Evolutionary conservation across 2,113 vertebrate species (phyloP).

Genomic region (Prunella fulvescens): DNA sequence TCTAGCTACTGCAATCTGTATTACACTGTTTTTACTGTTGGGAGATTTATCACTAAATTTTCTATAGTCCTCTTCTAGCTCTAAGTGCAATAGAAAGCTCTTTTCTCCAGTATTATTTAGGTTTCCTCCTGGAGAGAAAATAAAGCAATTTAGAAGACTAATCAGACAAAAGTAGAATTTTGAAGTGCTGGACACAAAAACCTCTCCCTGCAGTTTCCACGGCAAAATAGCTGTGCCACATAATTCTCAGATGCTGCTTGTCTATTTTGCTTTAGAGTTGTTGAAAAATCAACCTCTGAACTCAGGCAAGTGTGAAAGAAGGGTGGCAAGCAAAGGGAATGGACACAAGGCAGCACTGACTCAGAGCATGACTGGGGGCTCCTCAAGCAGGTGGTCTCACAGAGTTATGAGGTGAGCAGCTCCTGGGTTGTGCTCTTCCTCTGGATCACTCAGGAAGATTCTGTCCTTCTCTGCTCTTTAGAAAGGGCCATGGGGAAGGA

Average conservation of each 20-base stretch:
- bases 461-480: neutral
- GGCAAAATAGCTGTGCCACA: neutral
- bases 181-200: slow-evolving; percentile 27
- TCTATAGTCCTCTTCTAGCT: neutral
- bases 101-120: slow-evolving; percentile 22
- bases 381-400: neutral
- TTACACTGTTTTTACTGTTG: neutral
- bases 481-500: neutral
- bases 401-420: neutral
- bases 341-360: neutral
- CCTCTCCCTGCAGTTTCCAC: neutral
- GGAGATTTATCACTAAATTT: neutral
- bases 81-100: neutral
- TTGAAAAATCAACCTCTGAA: neutral
- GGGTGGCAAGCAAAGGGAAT: neutral
- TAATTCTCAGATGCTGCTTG: neutral
- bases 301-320: neutral
- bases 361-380: neutral
- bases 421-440: neutral
- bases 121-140: slow-evolving; percentile 24
- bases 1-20: neutral
- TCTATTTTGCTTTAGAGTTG: neutral
- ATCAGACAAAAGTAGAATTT: slow-evolving; percentile 29
- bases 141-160: slow-evolving; percentile 32
- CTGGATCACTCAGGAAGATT: neutral